Base-by-base conservation (phyloP, 2,888 invertebrate species). In the Melanchra persicariae region DNA sequence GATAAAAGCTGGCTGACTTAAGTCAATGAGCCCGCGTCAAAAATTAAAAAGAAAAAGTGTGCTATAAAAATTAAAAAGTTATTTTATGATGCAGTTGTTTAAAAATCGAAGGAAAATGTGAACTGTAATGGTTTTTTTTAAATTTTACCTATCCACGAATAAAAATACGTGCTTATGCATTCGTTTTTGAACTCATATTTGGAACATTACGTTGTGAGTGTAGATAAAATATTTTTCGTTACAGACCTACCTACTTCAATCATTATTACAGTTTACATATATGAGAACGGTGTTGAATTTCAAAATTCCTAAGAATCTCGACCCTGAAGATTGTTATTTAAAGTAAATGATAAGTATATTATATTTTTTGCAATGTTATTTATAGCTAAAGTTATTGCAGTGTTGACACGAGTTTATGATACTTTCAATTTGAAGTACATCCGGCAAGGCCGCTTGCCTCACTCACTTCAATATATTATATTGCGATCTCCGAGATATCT, bases 391-490 rank as follows among this genome's bases (percentile, higher is more conserved):
- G 45, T 55, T 57, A 63, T 62, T 63, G 57, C 47, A 57, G 55
- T 76, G 70, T 76, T 76, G 76, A 75, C 74, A 71, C 34, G 9
- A 70, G 24, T 45, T n/a, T 54, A 74, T 45, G 34, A 34, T 30
- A 60, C 73, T 78, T 81, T 81, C 79, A 24, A 67, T 68, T 24
- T 62, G 22, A 72, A 65, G 67, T 58, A 63, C 63, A 78, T 73
- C 64, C 64, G 19, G 4, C 75, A 73, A 81, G 78, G 80, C 52
- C 60, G 45, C 55, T 78, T 78, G 58, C 70, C 19, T 51, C 66
- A 78, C 19, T 51, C 66, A 78, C 57, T 45, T 49, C 26, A 57
- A 47, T 63, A 17, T 30, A 59, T 37, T 37, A 24, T 70, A 75
- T 26, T 60, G 60, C 70, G 75, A 80, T 61, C 59, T 24, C 12